A percentile compares a stretch with the other conserved stretches of the same genome.
phyloP scores from a whole-genome alignment of 2,797 vertebrate genomes.

The Lepidocolaptes lacrymiger region DNA sequence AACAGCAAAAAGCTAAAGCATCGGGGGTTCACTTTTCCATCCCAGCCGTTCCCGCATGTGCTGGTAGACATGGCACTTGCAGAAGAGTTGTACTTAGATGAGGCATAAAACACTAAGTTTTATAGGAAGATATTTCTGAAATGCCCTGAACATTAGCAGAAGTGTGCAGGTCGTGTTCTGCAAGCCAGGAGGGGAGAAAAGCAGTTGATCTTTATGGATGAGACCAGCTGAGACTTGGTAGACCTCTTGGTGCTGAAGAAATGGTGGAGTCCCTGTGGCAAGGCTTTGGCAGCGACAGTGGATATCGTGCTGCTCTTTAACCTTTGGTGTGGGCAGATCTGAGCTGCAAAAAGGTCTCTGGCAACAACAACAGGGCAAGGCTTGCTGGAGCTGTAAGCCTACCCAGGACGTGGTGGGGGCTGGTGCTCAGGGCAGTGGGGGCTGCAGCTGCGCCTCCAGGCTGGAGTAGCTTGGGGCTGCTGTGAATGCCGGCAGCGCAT shows the following conservation, averaged over 20 bases:
- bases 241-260: not conserved
- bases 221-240: not conserved
- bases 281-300: fast-evolving
- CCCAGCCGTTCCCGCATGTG: not conserved
- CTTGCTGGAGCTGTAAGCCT: not conserved
- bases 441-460: not conserved
- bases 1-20: not conserved
- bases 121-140: not conserved
- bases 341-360: not conserved
- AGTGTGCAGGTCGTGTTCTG: not conserved
- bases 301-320: not conserved
- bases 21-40: not conserved
- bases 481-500: fast-evolving
- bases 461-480: not conserved
- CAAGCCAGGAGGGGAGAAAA: not conserved
- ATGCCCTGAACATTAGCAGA: not conserved
- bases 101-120: not conserved
- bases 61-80: not conserved
- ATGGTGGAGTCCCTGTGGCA: not conserved
- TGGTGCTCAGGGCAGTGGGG: fast-evolving
- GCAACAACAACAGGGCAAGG: fast-evolving
- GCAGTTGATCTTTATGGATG: not conserved
- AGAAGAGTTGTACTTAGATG: not conserved
- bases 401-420: too few relatives aligned
- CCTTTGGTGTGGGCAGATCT: not conserved